phyloP scores from a whole-genome alignment of 2,797 vertebrate species.

The Sebastes trivittatus region DNA sequence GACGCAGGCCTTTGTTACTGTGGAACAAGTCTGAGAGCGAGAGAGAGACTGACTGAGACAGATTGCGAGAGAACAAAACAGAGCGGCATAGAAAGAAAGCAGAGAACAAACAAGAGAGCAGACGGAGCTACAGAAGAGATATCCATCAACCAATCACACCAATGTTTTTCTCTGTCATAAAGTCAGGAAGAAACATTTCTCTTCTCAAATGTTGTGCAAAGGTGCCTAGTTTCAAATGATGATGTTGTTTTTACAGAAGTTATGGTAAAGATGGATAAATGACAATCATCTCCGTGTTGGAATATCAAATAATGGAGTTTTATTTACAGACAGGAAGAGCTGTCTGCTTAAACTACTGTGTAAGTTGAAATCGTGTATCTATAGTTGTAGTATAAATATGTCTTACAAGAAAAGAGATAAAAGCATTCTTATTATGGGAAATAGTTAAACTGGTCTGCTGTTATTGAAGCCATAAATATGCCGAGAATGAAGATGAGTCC shows the following conservation, averaged over 20 bases:
- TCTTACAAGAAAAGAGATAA: neutral
- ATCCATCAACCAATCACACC: neutral
- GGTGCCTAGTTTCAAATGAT: neutral
- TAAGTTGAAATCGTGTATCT: neutral
- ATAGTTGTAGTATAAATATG: neutral
- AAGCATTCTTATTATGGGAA: neutral
- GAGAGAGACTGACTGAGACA: neutral
- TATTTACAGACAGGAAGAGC: neutral
- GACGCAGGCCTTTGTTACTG: constrained; percentile 50
- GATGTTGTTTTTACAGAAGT: neutral
- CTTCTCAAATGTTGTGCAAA: neutral
- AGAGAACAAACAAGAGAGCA: constrained; percentile 36
- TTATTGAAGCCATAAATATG: neutral
- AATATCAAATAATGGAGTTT: neutral
- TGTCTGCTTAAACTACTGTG: neutral
- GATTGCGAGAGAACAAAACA: constrained; percentile 16
- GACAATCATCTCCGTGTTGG: neutral
- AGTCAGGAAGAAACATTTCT: neutral
- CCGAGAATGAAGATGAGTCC: neutral
- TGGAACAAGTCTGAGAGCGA: constrained; percentile 21
- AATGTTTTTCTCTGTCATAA: neutral
- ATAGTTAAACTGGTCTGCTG: neutral
- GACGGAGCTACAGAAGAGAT: constrained; percentile 16
- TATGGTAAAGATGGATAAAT: neutral
- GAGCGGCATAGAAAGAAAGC: constrained; percentile 10